Evolutionary conservation across 2,113 vertebrate species (phyloP), one percentile per base, ranked within the genome.

Genomic region (Gobius niger): DNA sequence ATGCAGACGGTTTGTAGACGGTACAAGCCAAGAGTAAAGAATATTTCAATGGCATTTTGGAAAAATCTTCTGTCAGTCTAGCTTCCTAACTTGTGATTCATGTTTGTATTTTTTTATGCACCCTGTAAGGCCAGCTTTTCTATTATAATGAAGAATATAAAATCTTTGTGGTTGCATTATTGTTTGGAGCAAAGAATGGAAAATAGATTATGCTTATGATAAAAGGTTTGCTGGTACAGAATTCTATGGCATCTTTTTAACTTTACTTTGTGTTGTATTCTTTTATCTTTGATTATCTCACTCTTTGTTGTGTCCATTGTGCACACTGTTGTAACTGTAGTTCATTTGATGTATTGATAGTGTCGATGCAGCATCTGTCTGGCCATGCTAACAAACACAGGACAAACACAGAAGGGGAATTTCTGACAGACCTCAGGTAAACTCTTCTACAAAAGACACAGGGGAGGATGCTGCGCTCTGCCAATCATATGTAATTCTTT

Each of bases 351-450:
- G 66, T 6, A 63, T 70, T 76, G 70, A 9, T 63, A 64, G 64
- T 83, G 74, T 73, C 42, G 52, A 65, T 78, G 89, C 78, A 90
- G 90, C 90, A 91, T 89, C 90, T 91, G 87, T 76, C 67, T 67
- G 67, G 70, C 73, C 56, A 62, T 72, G 73, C 75, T 72, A 68
- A 70, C 42, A 15, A 63, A 64, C n/a, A n/a, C n/a, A 57, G 78
- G 68, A 73, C 83, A 90, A 90, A 92, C 56, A 72, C 59, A 75
- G 65, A 51, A 13, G 68, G 73, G 24, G 57, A 76, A 76, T 76
- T 82, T 72, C 47, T 78, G 72, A 83, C 82, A 64, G 69, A 57
- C 71, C 70, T 74, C 70, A 72, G 78, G 91, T 83, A 86, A 87
- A 77, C 52, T 44, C 0, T 7, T 53, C 61, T 49, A 85, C 82